Conservation (phyloP, 2,888 invertebrate species). For the Idaea aversata region DNA sequence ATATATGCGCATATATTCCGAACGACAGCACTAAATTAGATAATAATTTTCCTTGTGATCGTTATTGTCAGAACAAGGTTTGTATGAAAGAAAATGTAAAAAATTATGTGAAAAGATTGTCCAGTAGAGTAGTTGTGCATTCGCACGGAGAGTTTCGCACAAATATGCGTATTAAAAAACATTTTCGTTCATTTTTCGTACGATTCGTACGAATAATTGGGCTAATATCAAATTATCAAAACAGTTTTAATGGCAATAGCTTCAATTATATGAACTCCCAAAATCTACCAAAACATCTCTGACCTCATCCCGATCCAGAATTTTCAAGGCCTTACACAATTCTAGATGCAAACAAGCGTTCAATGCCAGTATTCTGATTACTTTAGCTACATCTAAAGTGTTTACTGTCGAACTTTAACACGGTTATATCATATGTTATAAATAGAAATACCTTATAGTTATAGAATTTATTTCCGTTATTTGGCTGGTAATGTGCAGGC, state of each 20-base stretch:
- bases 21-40: too few species aligned
- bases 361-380: not conserved
- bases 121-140: too few species aligned
- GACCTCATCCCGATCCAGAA: not conserved
- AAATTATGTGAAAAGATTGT: too few species aligned
- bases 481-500: constrained; percentile 24
- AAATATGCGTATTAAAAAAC: too few species aligned
- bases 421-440: not conserved
- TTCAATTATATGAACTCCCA: not conserved
- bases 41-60: too few species aligned
- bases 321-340: not conserved
- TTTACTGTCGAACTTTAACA: not conserved
- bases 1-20: too few species aligned
- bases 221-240: not conserved
- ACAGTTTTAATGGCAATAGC: not conserved
- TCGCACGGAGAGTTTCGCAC: too few species aligned
- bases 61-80: too few species aligned
- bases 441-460: constrained; percentile 3
- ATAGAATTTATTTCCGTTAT: constrained; percentile 36
- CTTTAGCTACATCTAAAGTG: not conserved
- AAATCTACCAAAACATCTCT: not conserved
- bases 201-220: too few species aligned
- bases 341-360: not conserved
- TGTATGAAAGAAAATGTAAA: too few species aligned
- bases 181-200: too few species aligned